Conservation (phyloP, 2,888 invertebrate species). For the Dynastes tityus region DNA sequence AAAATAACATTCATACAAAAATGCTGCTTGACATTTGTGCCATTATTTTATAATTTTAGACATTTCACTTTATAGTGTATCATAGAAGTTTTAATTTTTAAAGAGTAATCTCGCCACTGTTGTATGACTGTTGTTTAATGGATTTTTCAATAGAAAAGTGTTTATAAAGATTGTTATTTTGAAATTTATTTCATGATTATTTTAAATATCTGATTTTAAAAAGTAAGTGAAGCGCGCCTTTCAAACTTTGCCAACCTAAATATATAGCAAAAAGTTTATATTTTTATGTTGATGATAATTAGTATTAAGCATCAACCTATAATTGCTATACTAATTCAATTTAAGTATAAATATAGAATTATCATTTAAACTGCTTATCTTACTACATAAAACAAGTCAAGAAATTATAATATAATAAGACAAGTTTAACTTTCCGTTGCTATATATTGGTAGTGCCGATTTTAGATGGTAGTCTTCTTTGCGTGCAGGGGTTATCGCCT, state of each 20-base stretch:
- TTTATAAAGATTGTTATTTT: not conserved
- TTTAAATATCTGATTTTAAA: not conserved
- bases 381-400: not conserved
- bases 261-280: too few species aligned
- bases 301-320: too few species aligned
- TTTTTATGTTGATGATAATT: too few species aligned
- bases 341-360: not conserved
- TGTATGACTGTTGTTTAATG: not conserved
- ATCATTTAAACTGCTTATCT: not conserved
- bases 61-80: not conserved
- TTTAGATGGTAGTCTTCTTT: slow-evolving; percentile 20
- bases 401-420: not conserved
- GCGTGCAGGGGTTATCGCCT: slow-evolving; percentile 40
- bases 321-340: not conserved
- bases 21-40: slow-evolving; percentile 24
- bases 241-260: not conserved
- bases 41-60: slow-evolving; percentile 12
- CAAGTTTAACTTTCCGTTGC: not conserved
- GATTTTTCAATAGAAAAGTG: not conserved
- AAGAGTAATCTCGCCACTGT: not conserved
- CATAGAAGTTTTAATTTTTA: not conserved
- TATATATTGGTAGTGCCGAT: not conserved
- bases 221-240: not conserved
- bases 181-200: not conserved
- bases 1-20: slow-evolving; percentile 44